Conservation (phyloP, 1,140 invertebrate genomes). For the Apis dorsata region DNA sequence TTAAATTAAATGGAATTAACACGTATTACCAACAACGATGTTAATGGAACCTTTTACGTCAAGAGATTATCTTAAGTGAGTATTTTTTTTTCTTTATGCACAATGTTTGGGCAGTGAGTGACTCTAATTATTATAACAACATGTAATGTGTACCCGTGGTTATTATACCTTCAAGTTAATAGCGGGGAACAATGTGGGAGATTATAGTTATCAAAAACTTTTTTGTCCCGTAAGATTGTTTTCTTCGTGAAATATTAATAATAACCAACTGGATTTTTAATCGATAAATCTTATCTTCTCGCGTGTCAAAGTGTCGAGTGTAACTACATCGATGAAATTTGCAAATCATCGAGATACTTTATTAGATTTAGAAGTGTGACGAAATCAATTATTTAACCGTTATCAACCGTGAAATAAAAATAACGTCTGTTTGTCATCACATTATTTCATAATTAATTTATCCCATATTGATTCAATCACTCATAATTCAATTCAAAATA, state of each 20-base stretch:
- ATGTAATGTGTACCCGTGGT: background rate
- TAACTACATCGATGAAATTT: background rate
- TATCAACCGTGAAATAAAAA: background rate
- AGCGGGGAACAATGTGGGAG: background rate
- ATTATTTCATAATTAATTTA: too few relatives aligned
- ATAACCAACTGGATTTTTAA: background rate
- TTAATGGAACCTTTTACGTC: background rate
- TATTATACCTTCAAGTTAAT: constrained; percentile 1
- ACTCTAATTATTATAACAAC: background rate
- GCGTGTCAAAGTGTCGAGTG: background rate
- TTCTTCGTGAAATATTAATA: background rate
- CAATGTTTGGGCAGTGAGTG: background rate
- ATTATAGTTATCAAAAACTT: background rate
- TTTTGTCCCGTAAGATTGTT: background rate
- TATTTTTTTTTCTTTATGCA: background rate
- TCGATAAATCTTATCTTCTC: too few relatives aligned
- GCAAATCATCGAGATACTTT: background rate
- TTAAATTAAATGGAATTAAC: background rate
- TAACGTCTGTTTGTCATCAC: background rate
- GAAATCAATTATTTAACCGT: background rate
- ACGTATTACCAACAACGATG: background rate
- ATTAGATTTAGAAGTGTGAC: background rate
- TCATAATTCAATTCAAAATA: background rate
- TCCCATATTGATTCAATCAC: too few relatives aligned
- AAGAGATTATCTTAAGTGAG: background rate